Conservation (phyloP, 2,888 invertebrate species). For the Scaptomyza reducta region DNA sequence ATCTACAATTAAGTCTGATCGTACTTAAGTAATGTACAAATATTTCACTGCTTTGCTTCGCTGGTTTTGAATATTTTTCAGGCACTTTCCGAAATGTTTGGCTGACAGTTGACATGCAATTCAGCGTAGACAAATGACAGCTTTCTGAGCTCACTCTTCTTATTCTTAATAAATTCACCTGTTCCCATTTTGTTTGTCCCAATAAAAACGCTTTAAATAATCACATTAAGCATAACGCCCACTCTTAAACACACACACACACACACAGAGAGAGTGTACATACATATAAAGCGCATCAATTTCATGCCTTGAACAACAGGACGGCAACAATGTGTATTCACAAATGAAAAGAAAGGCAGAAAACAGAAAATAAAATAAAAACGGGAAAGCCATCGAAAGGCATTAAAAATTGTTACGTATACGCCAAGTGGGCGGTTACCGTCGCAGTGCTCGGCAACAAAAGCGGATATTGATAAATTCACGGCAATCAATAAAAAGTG, state of each 20-base stretch:
- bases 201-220: constrained; percentile 66
- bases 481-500: constrained; percentile 77
- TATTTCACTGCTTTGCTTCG: too few relatives aligned
- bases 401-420: constrained; percentile 76
- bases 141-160: constrained; percentile 18
- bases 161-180: constrained; percentile 54
- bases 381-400: constrained; percentile 58
- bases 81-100: neutral
- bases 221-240: constrained; percentile 70
- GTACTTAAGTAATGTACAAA: too few relatives aligned
- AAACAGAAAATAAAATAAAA: constrained; percentile 6
- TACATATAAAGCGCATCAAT: constrained; percentile 64
- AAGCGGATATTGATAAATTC: constrained; percentile 79
- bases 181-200: constrained; percentile 10
- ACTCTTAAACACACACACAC: constrained; percentile 16
- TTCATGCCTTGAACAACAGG: constrained; percentile 70
- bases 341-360: constrained; percentile 6
- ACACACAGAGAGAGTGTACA: too few relatives aligned
- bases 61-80: too few relatives aligned
- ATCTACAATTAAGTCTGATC: too few relatives aligned
- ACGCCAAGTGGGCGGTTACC: constrained; percentile 47
- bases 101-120: constrained; percentile 33
- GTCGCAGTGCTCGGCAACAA: constrained; percentile 56
- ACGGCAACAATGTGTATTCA: constrained; percentile 15
- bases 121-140: constrained; percentile 33